Evolutionary conservation across 2,797 vertebrate genomes (phyloP), one percentile per base, ranked within the genome.

Genomic region (Clamator glandarius): DNA sequence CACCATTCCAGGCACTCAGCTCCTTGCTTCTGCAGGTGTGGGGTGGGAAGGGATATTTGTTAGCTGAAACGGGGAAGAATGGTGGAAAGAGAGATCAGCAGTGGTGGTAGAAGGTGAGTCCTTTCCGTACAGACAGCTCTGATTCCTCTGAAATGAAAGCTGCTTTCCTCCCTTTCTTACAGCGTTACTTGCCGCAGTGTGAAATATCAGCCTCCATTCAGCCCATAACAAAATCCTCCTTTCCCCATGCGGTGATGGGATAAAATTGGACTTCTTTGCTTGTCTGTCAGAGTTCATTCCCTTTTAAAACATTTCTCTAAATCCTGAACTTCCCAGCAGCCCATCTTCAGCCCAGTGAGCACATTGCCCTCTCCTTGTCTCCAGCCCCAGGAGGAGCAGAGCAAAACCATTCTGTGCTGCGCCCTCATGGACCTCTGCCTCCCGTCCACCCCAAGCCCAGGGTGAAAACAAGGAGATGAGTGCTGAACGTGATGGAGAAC

Each of bases 151-250:
- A 64, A 78, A 64, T 42, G 46, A 90, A 94, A 95, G 87, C 92
- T 83, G 54, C 69, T 93, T 94, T 87, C 81, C 64, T 84, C 54
- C 61, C 33, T 92, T 95, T 92, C 75, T 75, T 75, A 64, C 31
- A 48, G 75, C 54, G 44, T 89, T 63, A 59, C 79, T 87, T 87
- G 64, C 57, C 1, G 0, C 79, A 87, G 81, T 68, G 61, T 83
- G 57, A 87, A 87, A 91, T 80, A 80, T 7, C 82, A 91, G 63
- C n/a, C 48, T 66, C 72, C 11, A 39, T 91, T 95, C 72, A 94
- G 62, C 51, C 79, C 0, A 0, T 90, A 58, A 74, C 72, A 85
- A 94, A 95, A 95, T 91, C 90, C 58, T 72, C n/a, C 78, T 87
- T 95, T 77, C 48, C 48, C 67, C 74, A 6, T 52, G 76, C 5